Conservation (phyloP, 2,797 vertebrate species). For the Harpagifer antarcticus region DNA sequence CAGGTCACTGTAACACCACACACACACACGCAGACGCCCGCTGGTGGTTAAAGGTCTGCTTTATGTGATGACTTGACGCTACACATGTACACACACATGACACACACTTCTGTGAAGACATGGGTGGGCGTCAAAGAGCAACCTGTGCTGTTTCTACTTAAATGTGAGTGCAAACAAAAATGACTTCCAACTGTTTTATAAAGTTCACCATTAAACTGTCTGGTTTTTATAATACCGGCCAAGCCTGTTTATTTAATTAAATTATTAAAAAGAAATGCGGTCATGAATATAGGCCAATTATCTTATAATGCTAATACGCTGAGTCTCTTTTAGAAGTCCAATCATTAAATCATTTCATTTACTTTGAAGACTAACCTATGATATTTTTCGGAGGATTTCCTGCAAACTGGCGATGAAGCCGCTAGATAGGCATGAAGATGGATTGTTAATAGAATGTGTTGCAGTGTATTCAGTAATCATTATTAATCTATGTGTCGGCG, state of each 20-base stretch:
- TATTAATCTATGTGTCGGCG: slow-evolving; percentile 81
- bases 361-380: slow-evolving; percentile 44
- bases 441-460: slow-evolving; percentile 78
- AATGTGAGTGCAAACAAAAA: slow-evolving; percentile 22
- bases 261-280: slow-evolving; percentile 9
- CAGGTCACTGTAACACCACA: slow-evolving; percentile 39
- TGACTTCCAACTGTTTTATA: slow-evolving; percentile 20
- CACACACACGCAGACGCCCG: slow-evolving; percentile 44
- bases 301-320: neutral
- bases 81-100: neutral
- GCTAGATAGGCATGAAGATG: slow-evolving; percentile 61
- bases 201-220: slow-evolving; percentile 11
- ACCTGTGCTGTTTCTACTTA: slow-evolving; percentile 11
- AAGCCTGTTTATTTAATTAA: slow-evolving; percentile 12
- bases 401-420: slow-evolving; percentile 40
- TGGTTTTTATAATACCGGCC: slow-evolving; percentile 8
- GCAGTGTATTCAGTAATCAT: slow-evolving; percentile 79
- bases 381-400: slow-evolving; percentile 57
- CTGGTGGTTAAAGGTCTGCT: slow-evolving; percentile 62
- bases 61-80: slow-evolving; percentile 37
- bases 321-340: slow-evolving; percentile 33
- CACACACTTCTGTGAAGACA: slow-evolving; percentile 26
- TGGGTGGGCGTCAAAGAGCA: slow-evolving; percentile 32
- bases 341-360: slow-evolving; percentile 52
- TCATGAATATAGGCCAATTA: slow-evolving; percentile 23